Base-by-base conservation (phyloP, 2,797 vertebrate genomes). In the Telmatherina bonti region DNA sequence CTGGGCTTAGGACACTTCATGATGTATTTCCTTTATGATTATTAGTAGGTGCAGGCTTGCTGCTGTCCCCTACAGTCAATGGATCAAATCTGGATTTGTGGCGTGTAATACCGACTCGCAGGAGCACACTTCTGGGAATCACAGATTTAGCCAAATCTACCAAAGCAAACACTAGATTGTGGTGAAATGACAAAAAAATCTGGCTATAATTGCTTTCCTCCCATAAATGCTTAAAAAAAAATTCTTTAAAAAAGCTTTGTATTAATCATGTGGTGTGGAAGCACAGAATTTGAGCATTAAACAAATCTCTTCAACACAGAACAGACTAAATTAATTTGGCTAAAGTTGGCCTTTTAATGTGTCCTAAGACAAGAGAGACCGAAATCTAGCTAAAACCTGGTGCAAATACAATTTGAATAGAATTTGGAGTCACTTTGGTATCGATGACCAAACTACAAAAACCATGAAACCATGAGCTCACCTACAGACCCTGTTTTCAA, bases 401-500 rank as follows among this genome's bases (percentile, higher is more conserved):
- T 49, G 43, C 5, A 12, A 70, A 22, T 36, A 53, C 24, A 24
- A 38, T 35, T 11, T 63, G 31, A 72, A 51, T 26, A 61, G 16
- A 4, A 22, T 49, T 51, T 41, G 31, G 52, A 15, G 15, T 30
- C 10, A 13, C 57, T 31, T 9, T 54, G 43, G 41, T 15, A 16
- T 6, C 24, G 27, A 59, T 22, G 55, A 59, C 41, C 20, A 30
- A 43, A 71, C 58, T 29, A 64, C 67, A 27, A 54, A 29, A 49
- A 60, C 60, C 52, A 59, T 52, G 26, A 38, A 62, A 53, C 29
- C 2, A 31, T n/a, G 35, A 16, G 31, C 55, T 78, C 36, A 31
- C 4, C 55, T 45, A 38, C 18, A 78, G 5, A 12, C 56, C 29
- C n/a, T 51, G 52, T 22, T 24, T 1, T 68, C 51, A 62, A 35